Base-by-base conservation (phyloP, 2,113 vertebrate genomes). In the Pipra filicauda region DNA sequence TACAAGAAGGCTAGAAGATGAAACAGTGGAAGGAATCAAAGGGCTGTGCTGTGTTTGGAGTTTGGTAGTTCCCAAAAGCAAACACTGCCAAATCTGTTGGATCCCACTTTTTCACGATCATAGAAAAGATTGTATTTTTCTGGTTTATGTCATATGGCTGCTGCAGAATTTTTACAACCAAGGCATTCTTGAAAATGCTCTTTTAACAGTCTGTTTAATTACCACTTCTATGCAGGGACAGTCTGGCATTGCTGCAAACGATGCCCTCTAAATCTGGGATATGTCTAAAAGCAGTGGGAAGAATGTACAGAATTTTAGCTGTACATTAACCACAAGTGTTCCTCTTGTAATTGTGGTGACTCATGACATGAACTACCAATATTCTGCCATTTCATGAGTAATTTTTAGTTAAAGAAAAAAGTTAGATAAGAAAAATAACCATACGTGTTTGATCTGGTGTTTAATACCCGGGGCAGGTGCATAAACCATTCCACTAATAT, bases 191-290 rank as follows among this genome's bases (percentile, higher is more conserved):
- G 66, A 75, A 80, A 89, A 76, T 88, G 39, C 37, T 89, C 65
- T 72, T 85, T 57, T 85, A 73, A 44, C 72, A n/a, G 72, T 77
- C 86, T 51, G 61, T 31, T 91, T 97, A 72, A 93, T 83, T 88
- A 20, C 33, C 39, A 27, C 52, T 95, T 43, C 33, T 85, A 51
- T 46, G 64, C 41, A 7, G 52, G 75, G 62, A 44, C 57, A 48
- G 52, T 46, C 87, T 94, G 89, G 18, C 75, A 61, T 49, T 84
- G 41, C 89, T 78, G 33, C 72, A 85, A 85, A 62, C 0, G 3
- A 28, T 93, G 77, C 77, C 59, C 48, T 88, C 14, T 92, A 83
- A 92, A 71, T 92, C 79, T 91, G 73, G 64, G 44, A 69, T 24
- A 11, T 75, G 51, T 69, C 62, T 78, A 58, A 89, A 66, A 80